Percentiles rank a stretch among this genome's conserved stretches.
phyloP scores from a whole-genome alignment of 2,888 invertebrate species.

The Cetonia aurata region DNA sequence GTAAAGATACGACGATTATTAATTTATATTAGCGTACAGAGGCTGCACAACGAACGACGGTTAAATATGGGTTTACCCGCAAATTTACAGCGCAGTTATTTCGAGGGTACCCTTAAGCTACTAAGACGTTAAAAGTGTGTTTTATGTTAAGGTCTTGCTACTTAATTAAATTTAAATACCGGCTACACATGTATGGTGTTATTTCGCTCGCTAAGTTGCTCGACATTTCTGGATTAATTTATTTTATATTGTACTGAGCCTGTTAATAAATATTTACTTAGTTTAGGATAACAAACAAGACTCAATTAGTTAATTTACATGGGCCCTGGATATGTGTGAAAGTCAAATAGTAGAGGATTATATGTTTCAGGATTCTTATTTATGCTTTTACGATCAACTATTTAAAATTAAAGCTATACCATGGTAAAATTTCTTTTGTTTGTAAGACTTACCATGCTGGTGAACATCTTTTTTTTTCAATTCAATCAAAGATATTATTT shows the following conservation, averaged over 20 bases:
- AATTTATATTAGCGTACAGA: constrained; percentile 29
- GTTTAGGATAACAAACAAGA: not conserved
- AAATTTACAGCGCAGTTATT: constrained; percentile 21
- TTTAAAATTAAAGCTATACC: too few relatives aligned
- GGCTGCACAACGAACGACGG: constrained; percentile 2
- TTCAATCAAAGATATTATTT: too few relatives aligned
- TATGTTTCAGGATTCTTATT: too few relatives aligned
- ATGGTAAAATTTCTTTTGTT: too few relatives aligned
- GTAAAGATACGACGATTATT: constrained; percentile 31
- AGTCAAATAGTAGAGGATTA: too few relatives aligned
- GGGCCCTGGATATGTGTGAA: too few relatives aligned
- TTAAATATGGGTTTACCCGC: constrained; percentile 5
- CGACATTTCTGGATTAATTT: not conserved
- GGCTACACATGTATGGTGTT: constrained; percentile 3
- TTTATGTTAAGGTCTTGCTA: constrained; percentile 19
- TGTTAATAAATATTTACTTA: not conserved
- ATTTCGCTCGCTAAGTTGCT: not conserved
- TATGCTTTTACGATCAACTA: too few relatives aligned
- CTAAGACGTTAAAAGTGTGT: constrained; percentile 18
- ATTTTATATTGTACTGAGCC: not conserved
- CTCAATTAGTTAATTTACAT: too few relatives aligned
- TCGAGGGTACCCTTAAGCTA: constrained; percentile 2
- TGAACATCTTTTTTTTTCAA: too few relatives aligned
- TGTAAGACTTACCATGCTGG: too few relatives aligned
- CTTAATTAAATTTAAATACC: constrained; percentile 22